phyloP scores from a whole-genome alignment of 1,140 invertebrate species.

The Drosophila lacertosa region DNA sequence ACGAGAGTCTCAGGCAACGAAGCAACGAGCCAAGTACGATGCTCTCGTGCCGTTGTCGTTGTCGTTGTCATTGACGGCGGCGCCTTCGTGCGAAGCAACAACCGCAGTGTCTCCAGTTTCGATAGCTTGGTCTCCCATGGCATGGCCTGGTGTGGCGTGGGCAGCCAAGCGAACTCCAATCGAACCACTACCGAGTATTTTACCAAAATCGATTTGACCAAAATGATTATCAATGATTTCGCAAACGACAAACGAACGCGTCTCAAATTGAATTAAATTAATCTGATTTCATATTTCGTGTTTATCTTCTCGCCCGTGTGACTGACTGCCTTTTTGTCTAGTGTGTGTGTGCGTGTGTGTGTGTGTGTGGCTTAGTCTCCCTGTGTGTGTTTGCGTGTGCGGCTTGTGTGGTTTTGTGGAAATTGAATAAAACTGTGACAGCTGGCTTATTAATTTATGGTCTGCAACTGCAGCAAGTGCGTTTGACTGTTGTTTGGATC shows the following conservation, averaged over 20 bases:
- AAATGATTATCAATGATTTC: constrained; percentile 82
- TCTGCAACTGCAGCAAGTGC: constrained; percentile 53
- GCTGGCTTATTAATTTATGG: constrained; percentile 32
- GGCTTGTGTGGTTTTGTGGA: constrained; percentile 23
- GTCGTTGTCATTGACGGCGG: constrained; percentile 28
- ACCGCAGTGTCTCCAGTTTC: constrained; percentile 51
- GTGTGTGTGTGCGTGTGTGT: constrained; percentile 2
- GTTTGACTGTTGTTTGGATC: constrained; percentile 17
- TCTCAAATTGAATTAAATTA: constrained; percentile 78
- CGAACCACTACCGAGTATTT: constrained; percentile 44
- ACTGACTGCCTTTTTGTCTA: constrained; percentile 16
- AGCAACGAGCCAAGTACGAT: constrained; percentile 19
- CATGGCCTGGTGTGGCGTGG: neutral
- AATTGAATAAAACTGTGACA: constrained; percentile 55
- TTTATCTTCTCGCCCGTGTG: constrained; percentile 23
- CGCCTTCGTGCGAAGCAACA: constrained; percentile 70
- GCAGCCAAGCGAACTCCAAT: constrained; percentile 3
- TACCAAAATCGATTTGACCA: constrained; percentile 78
- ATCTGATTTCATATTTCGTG: constrained; percentile 52
- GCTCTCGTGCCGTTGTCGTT: constrained; percentile 38
- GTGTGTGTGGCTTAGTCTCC: no score
- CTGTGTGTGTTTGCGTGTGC: constrained; percentile 9
- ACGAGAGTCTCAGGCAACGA: constrained; percentile 39
- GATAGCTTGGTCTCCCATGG: neutral
- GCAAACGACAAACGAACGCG: constrained; percentile 53